A percentile compares a stretch with the other conserved stretches of the same genome.
phyloP scores from a whole-genome alignment of 2,888 invertebrate genomes.

The Crocallis elinguaria region DNA sequence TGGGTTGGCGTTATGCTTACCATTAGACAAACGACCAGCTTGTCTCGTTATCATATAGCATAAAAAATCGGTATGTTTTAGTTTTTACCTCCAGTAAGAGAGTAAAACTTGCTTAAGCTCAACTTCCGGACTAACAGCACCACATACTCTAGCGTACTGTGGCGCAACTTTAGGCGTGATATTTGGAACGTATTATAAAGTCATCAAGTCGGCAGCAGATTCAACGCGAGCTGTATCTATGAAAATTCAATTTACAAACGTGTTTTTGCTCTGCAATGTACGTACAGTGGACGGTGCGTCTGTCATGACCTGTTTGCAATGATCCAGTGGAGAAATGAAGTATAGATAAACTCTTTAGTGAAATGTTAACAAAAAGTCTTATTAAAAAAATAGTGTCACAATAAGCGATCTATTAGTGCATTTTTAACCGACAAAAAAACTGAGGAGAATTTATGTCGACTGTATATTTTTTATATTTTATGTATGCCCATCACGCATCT shows the following conservation, averaged over 20 bases:
- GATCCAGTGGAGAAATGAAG: constrained; percentile 1
- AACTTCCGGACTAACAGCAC: not conserved
- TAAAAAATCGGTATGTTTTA: too few species aligned
- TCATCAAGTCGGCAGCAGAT: constrained; percentile 30
- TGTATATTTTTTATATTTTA: too few species aligned
- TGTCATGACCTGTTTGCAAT: constrained; percentile 20
- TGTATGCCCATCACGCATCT: too few species aligned
- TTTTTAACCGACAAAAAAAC: too few species aligned
- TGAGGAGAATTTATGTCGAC: too few species aligned
- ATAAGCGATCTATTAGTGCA: too few species aligned
- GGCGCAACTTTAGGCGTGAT: constrained; percentile 18
- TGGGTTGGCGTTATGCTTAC: too few species aligned
- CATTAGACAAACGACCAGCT: too few species aligned
- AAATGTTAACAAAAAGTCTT: too few species aligned
- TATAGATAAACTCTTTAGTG: not conserved
- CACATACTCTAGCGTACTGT: constrained; percentile 15
- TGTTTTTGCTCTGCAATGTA: constrained; percentile 66
- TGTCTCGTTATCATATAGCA: too few species aligned
- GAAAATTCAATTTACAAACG: constrained; percentile 73
- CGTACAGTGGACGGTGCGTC: constrained; percentile 59
- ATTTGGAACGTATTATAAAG: constrained; percentile 41
- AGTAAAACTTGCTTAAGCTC: not conserved
- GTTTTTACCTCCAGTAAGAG: not conserved
- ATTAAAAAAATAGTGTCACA: too few species aligned
- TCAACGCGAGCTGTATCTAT: constrained; percentile 56